Percentiles rank a stretch among this genome's conserved stretches.
phyloP scores from a whole-genome alignment of 2,113 vertebrate genomes.

The Thamnophis sirtalis region DNA sequence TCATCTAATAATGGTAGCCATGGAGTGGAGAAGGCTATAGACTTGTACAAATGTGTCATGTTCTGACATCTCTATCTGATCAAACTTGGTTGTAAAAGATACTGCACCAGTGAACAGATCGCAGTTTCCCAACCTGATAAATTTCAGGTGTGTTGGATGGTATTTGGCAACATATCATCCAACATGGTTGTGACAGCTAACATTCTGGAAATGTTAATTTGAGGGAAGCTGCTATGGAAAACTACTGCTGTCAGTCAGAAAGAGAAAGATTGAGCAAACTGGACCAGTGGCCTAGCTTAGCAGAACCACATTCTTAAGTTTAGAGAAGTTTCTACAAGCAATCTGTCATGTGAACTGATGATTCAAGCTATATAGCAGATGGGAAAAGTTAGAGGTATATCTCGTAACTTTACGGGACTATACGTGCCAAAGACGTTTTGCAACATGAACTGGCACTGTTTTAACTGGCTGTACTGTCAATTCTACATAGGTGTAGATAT shows the following conservation, averaged over 20 bases:
- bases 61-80: neutral
- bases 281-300: neutral
- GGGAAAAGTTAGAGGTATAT: neutral
- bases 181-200: neutral
- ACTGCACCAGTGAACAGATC: neutral
- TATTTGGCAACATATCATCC: neutral
- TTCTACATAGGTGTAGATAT: neutral
- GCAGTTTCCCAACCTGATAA: neutral
- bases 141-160: neutral
- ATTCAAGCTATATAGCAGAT: neutral
- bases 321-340: neutral
- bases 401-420: neutral
- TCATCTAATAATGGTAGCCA: slow-evolving; percentile 31
- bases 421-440: neutral
- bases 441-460: neutral
- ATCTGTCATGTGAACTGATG: neutral
- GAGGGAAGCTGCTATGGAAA: neutral
- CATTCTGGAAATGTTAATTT: neutral
- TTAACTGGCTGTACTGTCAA: neutral
- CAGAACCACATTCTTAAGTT: neutral
- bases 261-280: neutral
- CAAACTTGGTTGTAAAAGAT: neutral
- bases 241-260: neutral
- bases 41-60: neutral
- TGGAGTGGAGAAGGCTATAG: neutral